phyloP scores from a whole-genome alignment of 2,888 invertebrate genomes.

The Aricia artaxerxes region DNA sequence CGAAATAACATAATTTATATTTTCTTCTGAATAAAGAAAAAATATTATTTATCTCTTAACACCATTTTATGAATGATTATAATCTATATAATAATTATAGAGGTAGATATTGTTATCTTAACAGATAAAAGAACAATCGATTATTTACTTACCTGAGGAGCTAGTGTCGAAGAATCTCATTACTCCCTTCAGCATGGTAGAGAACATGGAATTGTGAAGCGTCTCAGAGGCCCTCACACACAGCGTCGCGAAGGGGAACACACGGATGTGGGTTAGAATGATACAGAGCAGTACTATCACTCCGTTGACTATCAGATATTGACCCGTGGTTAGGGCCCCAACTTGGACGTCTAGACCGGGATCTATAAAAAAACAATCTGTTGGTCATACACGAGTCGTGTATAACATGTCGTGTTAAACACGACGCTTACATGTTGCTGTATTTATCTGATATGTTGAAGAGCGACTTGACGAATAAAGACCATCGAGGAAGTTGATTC shows the following conservation, averaged over 20 bases:
- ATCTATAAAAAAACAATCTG: slow-evolving; percentile 52
- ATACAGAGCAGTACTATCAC: slow-evolving; percentile 75
- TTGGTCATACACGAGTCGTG: not conserved
- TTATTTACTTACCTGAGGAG: slow-evolving; percentile 77
- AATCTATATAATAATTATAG: not conserved
- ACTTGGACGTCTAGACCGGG: slow-evolving; percentile 60
- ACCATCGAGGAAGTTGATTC: too few relatives aligned
- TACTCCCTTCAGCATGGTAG: slow-evolving; percentile 68
- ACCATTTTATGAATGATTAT: not conserved
- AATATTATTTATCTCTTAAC: not conserved
- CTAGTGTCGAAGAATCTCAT: slow-evolving; percentile 91
- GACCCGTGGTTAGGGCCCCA: slow-evolving; percentile 65
- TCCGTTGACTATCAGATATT: slow-evolving; percentile 83
- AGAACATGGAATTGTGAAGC: slow-evolving; percentile 87
- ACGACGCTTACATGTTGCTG: too few relatives aligned
- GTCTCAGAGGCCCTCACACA: slow-evolving; percentile 84
- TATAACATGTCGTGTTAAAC: too few relatives aligned
- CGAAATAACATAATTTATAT: too few relatives aligned
- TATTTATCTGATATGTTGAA: too few relatives aligned
- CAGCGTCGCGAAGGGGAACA: slow-evolving; percentile 82
- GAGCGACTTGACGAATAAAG: too few relatives aligned
- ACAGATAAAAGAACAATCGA: not conserved
- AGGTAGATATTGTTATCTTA: not conserved
- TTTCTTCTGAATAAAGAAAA: not conserved
- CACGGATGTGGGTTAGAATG: slow-evolving; percentile 80